A percentile compares a stretch with the other conserved stretches of the same genome.
These are phyloP conservation scores for Helicoverpa assulta DNA, from an alignment of 2,888 invertebrate genomes.

Conservation along the genomic window DNA sequence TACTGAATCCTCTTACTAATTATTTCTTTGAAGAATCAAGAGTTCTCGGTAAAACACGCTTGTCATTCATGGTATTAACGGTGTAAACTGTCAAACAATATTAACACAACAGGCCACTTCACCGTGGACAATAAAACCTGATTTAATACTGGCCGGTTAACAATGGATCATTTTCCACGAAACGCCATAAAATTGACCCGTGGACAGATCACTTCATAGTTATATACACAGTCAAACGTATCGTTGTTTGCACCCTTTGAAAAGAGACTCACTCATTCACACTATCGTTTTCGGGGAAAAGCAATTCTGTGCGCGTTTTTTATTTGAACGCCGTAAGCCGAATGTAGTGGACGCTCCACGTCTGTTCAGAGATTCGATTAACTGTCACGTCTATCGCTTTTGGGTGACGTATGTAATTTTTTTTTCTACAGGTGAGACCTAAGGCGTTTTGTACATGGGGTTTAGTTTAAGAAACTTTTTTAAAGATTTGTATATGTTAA, in stretches of 20 bases:
- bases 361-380: conserved; percentile 56
- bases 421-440: conserved; percentile 32
- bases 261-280: conserved; percentile 43
- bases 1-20: too few species aligned
- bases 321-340: conserved; percentile 47
- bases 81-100: conserved; percentile 7
- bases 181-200: conserved; percentile 36
- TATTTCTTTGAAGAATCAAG: too few species aligned
- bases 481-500: too few species aligned
- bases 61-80: not conserved
- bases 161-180: conserved; percentile 21
- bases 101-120: conserved; percentile 20
- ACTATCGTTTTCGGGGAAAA: conserved; percentile 52
- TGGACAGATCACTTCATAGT: conserved; percentile 29
- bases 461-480: too few species aligned
- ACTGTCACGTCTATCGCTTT: conserved; percentile 34
- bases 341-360: conserved; percentile 44
- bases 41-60: too few species aligned
- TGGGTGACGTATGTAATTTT: conserved; percentile 38
- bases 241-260: conserved; percentile 44
- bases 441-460: too few species aligned
- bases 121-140: conserved; percentile 26
- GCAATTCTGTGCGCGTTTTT: conserved; percentile 50
- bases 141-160: conserved; percentile 12
- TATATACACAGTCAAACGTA: conserved; percentile 26